Evolutionary conservation across 2,113 vertebrate genomes (phyloP), one percentile per base, ranked within the genome.

Genomic region (Hyla sarda): DNA sequence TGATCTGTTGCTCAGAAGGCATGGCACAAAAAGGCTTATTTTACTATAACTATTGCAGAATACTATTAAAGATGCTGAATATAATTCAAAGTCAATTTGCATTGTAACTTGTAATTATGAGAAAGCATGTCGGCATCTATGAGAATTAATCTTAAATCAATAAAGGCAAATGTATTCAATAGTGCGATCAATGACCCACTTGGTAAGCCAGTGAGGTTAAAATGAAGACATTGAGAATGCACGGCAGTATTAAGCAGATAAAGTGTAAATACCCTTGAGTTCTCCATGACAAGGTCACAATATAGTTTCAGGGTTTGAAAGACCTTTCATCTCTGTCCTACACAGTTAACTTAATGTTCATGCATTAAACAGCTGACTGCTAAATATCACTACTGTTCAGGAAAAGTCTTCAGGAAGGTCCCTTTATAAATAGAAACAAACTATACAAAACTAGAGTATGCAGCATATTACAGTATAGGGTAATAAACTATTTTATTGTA

Each of bases 211-310:
- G 76, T 56, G 76, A 52, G 30, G 50, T 60, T 86, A 34, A 52
- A 71, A 54, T 67, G 28, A 72, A 56, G 76, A 41, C 30, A 34
- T 67, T 80, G 76, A 17, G 72, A 80, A 79, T 54, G 50, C 52
- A 47, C 17, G 3, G 79, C 48, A 47, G 50, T 86, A 86, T 81
- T n/a, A 81, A 58, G 65, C 65, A 72, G 84, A 80, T 86, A 65
- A 81, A 78, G 54, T 86, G 60, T 58, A 85, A 85, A 85, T 85
- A 58, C 14, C 71, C 82, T 85, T 86, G 84, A 71, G 74, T 71
- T 85, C 21, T 73, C 21, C 72, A 34, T 60, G 76, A 86, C 76
- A 81, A 80, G 84, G 76, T 71, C 67, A 86, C 41, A 86, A 80
- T 58, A 80, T 62, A 78, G 83, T 85, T 84, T 69, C 83, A 85